These are phyloP conservation scores for Sylvia atricapilla DNA, from an alignment of 2,113 vertebrate genomes.

Conservation along the genomic window DNA sequence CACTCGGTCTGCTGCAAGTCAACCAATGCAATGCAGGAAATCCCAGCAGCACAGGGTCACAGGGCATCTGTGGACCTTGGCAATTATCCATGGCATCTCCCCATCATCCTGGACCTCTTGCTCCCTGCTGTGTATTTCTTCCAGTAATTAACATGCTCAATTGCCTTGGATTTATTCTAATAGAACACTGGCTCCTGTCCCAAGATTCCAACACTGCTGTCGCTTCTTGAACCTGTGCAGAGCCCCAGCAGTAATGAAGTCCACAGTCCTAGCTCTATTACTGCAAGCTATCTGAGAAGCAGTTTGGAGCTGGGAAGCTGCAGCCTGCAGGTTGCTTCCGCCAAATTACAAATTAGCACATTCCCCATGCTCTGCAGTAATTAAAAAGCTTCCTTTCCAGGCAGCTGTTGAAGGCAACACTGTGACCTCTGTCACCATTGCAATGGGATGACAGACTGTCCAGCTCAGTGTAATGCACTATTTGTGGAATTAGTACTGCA, in stretches of 20 bases:
- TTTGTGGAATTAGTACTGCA: background rate
- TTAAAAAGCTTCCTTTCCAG: constrained; percentile 24
- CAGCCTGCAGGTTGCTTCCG: background rate
- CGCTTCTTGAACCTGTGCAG: accelerated
- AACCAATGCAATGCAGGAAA: background rate
- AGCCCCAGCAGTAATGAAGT: background rate
- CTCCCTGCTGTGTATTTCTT: background rate
- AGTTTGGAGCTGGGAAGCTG: background rate
- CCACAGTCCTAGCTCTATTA: background rate
- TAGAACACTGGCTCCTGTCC: background rate
- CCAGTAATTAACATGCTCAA: constrained; percentile 15
- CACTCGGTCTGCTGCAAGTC: background rate
- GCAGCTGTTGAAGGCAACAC: background rate
- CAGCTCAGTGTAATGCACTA: accelerated
- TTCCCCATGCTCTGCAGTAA: background rate
- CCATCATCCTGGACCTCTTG: background rate
- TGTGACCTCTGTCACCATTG: background rate
- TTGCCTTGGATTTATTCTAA: background rate
- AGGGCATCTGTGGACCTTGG: background rate
- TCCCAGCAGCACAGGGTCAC: background rate
- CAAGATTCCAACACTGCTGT: background rate
- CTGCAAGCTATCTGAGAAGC: background rate
- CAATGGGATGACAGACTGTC: background rate
- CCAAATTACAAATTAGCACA: background rate
- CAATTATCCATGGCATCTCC: background rate